Evolutionary conservation across 2,113 vertebrate genomes (phyloP).

Genomic region (Donacobius atricapilla): DNA sequence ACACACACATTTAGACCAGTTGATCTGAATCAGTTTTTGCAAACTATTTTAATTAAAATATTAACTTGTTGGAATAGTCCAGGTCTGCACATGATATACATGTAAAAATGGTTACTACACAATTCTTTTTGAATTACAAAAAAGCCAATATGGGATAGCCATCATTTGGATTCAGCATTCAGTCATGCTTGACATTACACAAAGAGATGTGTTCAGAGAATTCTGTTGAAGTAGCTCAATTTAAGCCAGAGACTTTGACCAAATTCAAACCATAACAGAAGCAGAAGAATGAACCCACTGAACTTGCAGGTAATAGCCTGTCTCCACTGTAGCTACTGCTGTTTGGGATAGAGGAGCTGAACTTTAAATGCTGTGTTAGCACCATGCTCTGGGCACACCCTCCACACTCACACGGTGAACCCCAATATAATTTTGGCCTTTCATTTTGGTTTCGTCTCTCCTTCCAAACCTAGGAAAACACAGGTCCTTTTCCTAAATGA

Average conservation of each 20-base stretch:
- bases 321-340: slow-evolving; percentile 1
- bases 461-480: slow-evolving; percentile 7
- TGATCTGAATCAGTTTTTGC: slow-evolving; percentile 74
- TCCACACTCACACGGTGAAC: not conserved
- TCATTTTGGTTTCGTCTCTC: not conserved
- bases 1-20: slow-evolving; percentile 68
- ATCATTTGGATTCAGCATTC: slow-evolving; percentile 62
- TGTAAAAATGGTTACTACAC: slow-evolving; percentile 64
- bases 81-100: slow-evolving; percentile 69
- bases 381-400: slow-evolving; percentile 15
- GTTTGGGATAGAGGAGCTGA: slow-evolving; percentile 31
- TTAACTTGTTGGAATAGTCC: slow-evolving; percentile 71
- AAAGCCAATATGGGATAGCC: slow-evolving; percentile 61
- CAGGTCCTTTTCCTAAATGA: not conserved
- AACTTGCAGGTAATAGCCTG: slow-evolving; percentile 36
- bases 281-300: slow-evolving; percentile 37
- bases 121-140: slow-evolving; percentile 65
- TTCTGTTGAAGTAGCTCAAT: slow-evolving; percentile 55
- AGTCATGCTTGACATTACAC: slow-evolving; percentile 60
- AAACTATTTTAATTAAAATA: slow-evolving; percentile 79
- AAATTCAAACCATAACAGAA: slow-evolving; percentile 46
- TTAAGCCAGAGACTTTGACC: slow-evolving; percentile 53
- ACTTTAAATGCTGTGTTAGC: not conserved
- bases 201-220: slow-evolving; percentile 52
- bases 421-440: not conserved